Conservation (phyloP, 2,113 vertebrate genomes). For the Lonchura striata region DNA sequence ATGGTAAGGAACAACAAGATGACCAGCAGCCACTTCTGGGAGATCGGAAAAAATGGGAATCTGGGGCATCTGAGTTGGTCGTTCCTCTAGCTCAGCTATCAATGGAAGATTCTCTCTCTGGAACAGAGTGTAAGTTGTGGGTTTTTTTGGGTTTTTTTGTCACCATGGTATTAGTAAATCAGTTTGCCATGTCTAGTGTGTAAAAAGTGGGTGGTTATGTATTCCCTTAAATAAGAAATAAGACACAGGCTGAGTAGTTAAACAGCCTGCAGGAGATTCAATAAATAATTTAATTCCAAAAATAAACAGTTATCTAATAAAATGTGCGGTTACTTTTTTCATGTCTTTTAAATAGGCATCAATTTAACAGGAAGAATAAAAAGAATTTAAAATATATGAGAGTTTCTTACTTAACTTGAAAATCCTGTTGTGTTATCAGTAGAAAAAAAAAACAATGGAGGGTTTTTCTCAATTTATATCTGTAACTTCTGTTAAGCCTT, state of each 20-base stretch:
- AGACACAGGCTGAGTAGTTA: background rate
- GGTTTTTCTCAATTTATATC: background rate
- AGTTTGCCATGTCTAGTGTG: background rate
- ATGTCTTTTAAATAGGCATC: background rate
- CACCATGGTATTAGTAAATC: background rate
- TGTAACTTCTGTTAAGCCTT: background rate
- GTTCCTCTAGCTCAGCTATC: slow-evolving; percentile 81
- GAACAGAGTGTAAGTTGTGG: slow-evolving; percentile 79
- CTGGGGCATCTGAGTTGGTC: slow-evolving; percentile 74
- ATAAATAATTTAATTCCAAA: background rate
- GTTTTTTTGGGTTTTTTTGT: background rate
- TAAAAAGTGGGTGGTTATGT: background rate
- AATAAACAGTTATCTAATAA: background rate
- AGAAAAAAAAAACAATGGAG: background rate
- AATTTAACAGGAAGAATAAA: background rate
- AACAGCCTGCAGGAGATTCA: background rate
- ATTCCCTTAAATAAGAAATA: background rate
- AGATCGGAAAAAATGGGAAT: slow-evolving; percentile 91
- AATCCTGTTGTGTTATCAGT: background rate
- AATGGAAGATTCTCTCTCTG: slow-evolving; percentile 78
- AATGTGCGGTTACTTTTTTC: background rate
- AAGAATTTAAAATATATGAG: background rate
- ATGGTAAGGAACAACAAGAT: slow-evolving; percentile 60
- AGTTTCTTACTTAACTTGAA: background rate
- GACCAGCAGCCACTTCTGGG: slow-evolving; percentile 53